Conservation (phyloP, 1,140 invertebrate species). For the Leptoteleia sp. region DNA sequence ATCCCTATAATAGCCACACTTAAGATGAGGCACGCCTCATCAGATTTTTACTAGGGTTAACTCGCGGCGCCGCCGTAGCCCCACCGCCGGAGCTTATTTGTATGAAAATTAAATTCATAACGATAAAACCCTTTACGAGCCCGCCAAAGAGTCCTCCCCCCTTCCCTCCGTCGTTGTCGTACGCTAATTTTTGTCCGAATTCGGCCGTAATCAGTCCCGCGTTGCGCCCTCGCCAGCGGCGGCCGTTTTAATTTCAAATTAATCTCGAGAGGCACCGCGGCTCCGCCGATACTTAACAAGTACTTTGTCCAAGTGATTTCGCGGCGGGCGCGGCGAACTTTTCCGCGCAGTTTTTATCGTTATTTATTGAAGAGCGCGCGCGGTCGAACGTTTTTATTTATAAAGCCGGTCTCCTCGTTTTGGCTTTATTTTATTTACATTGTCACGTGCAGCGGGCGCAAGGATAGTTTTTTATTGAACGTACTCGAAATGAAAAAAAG, state of each 20-base stretch:
- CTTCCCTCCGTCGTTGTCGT: too few relatives aligned
- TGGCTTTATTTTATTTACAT: slow-evolving; percentile 15
- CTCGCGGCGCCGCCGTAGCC: slow-evolving; percentile 48
- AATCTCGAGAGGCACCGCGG: slow-evolving; percentile 3
- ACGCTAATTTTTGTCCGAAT: slow-evolving; percentile 59
- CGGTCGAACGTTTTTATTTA: background rate
- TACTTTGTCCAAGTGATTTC: background rate
- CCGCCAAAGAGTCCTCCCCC: slow-evolving; percentile 22
- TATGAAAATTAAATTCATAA: slow-evolving; percentile 80
- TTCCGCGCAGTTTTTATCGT: background rate
- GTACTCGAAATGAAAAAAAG: slow-evolving; percentile 3
- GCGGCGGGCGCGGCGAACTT: background rate
- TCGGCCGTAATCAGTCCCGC: slow-evolving; percentile 45
- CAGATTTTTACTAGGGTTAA: too few relatives aligned
- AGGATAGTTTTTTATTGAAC: slow-evolving; percentile 6
- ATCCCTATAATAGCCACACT: too few relatives aligned
- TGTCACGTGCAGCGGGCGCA: slow-evolving; percentile 1
- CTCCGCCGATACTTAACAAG: slow-evolving; percentile 6
- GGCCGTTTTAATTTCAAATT: slow-evolving; percentile 31
- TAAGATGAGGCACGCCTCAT: too few relatives aligned
- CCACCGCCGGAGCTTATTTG: slow-evolving; percentile 71
- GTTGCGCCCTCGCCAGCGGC: slow-evolving; percentile 20
- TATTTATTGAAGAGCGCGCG: background rate
- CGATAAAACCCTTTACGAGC: slow-evolving; percentile 76
- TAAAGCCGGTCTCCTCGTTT: background rate